Evolutionary conservation across 2,888 invertebrate genomes (phyloP).

Genomic region (Ecdyonurus torrentis): DNA sequence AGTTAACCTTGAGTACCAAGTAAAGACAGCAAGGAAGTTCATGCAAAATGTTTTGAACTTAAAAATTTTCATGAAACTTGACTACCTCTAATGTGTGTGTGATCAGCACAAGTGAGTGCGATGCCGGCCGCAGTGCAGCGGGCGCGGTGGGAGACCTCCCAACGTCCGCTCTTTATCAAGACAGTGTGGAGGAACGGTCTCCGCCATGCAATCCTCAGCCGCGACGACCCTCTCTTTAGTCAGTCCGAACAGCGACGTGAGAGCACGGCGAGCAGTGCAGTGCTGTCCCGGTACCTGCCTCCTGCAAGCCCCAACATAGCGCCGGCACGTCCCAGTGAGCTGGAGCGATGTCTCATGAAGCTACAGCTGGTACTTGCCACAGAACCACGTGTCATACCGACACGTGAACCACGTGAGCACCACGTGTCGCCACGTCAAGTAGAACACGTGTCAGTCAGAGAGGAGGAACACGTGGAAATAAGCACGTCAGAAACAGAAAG

Average conservation of each 20-base stretch:
- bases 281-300: slow-evolving; percentile 4
- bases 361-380: slow-evolving; percentile 12
- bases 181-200: slow-evolving; percentile 54
- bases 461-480: not conserved
- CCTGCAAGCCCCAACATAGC: slow-evolving; percentile 3
- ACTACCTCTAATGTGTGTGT: not conserved
- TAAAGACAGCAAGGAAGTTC: too few relatives aligned
- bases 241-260: slow-evolving; percentile 6
- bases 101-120: not conserved
- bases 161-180: slow-evolving; percentile 34
- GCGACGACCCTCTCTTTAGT: slow-evolving; percentile 36
- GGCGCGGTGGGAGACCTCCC: slow-evolving; percentile 38
- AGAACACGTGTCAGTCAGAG: not conserved
- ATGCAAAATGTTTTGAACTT: too few relatives aligned
- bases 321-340: slow-evolving; percentile 5
- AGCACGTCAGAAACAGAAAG: not conserved
- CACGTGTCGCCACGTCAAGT: not conserved
- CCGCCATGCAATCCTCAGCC: slow-evolving; percentile 47
- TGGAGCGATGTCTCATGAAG: slow-evolving; percentile 13
- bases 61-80: too few relatives aligned
- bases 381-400: not conserved
- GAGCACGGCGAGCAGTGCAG: not conserved
- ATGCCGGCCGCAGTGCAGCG: not conserved
- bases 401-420: not conserved
- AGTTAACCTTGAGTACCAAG: too few relatives aligned